Evolutionary conservation across 1,140 invertebrate species (phyloP).

Genomic region (Drosophila nannoptera): DNA sequence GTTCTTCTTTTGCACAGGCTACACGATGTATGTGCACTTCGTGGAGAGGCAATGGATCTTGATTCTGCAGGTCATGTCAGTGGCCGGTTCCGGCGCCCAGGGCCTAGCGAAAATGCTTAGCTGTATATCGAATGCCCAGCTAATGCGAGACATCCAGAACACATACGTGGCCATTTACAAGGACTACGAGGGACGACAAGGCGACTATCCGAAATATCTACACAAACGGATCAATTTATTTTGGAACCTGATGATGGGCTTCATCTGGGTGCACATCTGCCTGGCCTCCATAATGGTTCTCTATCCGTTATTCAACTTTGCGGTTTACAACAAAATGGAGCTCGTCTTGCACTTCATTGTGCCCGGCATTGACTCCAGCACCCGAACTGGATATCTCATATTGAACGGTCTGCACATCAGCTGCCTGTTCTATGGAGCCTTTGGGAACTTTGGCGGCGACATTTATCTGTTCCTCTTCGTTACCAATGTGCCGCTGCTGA

Average conservation of each 20-base stretch:
- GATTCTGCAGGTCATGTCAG: constrained; percentile 49
- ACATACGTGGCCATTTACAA: constrained; percentile 48
- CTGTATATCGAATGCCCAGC: background rate
- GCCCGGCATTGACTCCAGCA: constrained; percentile 41
- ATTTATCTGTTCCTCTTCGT: constrained; percentile 63
- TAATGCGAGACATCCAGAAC: constrained; percentile 30
- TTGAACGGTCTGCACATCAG: constrained; percentile 30
- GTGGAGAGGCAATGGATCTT: constrained; percentile 13
- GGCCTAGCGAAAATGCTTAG: constrained; percentile 44
- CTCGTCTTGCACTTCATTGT: constrained; percentile 59
- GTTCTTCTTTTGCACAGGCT: constrained; percentile 46
- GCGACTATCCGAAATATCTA: constrained; percentile 39
- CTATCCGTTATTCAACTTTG: constrained; percentile 35
- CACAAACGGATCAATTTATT: constrained; percentile 40
- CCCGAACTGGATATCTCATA: constrained; percentile 44
- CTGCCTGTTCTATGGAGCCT: constrained; percentile 37
- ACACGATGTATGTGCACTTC: constrained; percentile 58
- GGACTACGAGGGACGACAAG: constrained; percentile 45
- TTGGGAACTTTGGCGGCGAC: constrained; percentile 63
- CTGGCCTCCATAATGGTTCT: constrained; percentile 5
- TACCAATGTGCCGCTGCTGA: constrained; percentile 51
- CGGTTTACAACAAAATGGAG: constrained; percentile 34
- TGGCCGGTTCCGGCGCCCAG: constrained; percentile 40
- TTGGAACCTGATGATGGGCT: constrained; percentile 36
- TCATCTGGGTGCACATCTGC: constrained; percentile 21